Evolutionary conservation across 1,140 invertebrate species (phyloP), one percentile per base, ranked within the genome.

Genomic region (Lutraria rhynchaena): DNA sequence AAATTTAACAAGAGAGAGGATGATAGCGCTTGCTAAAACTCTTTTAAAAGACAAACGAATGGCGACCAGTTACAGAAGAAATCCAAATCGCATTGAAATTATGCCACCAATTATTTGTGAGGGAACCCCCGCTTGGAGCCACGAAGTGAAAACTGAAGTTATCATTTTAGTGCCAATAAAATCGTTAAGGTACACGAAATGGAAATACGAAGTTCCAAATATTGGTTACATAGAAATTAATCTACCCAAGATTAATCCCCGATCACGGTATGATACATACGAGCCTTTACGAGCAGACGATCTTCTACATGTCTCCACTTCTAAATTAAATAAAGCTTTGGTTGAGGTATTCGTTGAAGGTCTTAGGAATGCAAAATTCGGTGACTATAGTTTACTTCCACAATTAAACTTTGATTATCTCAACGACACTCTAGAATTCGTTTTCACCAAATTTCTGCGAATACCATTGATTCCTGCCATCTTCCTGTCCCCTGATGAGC

Each of bases 401-500:
- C 35, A 41, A 22, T 19, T 84, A 1, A 81, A 70, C 33, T 73
- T 85, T 31, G 70, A 81, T 19, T 61, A 78, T 33, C 63, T 60
- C 17, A 76, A 83, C 46, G 60, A 84, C 15, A 82, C 83, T 17
- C 17, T 83, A 7, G 78, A 78, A 65, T 49, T 87, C 41, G 51
- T 87, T 1, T 73, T 53, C 65, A 55, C 82, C 35, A 49, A 81
- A 75, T 37, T 81, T 77, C 22, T 76, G 44, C 5, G 58, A 76
- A 57, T 81, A 9, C 82, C 84, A 44, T 44, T 85, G 22, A 75
- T 87, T 17, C 86, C 86, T 3, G 74, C 82, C n/a, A 81, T 87
- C 7, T 78, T 75, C 53, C 46, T 81, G 17, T 77, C 82, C 2
- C 58, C 81, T 2, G 73, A 78, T 19, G 82, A 83, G 9, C 84